phyloP scores from a whole-genome alignment of 2,888 invertebrate species.

The Heteromurus nitidus region DNA sequence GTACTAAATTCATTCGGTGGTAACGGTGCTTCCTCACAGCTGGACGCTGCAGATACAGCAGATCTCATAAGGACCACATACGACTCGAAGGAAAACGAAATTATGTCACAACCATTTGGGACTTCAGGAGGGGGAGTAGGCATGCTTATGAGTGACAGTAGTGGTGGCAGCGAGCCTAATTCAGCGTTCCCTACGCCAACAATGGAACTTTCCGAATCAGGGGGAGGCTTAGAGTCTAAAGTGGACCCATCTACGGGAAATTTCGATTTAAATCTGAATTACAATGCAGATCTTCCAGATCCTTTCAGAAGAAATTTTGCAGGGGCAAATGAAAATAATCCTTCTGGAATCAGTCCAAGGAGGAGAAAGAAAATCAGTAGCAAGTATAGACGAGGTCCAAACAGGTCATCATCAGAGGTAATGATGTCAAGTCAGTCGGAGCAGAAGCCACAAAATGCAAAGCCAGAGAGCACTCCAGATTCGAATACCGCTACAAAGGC shows the following conservation, averaged over 20 bases:
- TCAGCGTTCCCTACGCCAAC: slow-evolving; percentile 1
- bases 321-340: neutral
- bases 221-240: neutral
- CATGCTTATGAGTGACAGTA: slow-evolving; percentile 18
- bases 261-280: slow-evolving; percentile 65
- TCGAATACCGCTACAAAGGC: neutral
- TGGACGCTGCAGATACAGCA: slow-evolving; percentile 60
- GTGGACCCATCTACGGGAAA: slow-evolving; percentile 37
- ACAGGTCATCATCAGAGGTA: neutral
- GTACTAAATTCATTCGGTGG: slow-evolving; percentile 4
- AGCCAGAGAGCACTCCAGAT: neutral
- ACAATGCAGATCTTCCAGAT: slow-evolving; percentile 42
- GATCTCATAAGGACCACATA: slow-evolving; percentile 41
- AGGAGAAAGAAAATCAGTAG: slow-evolving; percentile 58
- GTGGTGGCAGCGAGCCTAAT: neutral
- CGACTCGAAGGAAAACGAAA: slow-evolving; percentile 37
- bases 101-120: slow-evolving; percentile 11
- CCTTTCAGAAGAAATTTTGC: slow-evolving; percentile 40
- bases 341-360: neutral
- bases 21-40: neutral
- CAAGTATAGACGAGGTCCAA: slow-evolving; percentile 18
- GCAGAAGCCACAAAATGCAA: neutral
- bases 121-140: neutral
- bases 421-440: slow-evolving; percentile 2
- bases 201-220: slow-evolving; percentile 20